These are phyloP conservation scores for Coluber constrictor DNA, from an alignment of 2,797 vertebrate genomes.

Conservation along the genomic window DNA sequence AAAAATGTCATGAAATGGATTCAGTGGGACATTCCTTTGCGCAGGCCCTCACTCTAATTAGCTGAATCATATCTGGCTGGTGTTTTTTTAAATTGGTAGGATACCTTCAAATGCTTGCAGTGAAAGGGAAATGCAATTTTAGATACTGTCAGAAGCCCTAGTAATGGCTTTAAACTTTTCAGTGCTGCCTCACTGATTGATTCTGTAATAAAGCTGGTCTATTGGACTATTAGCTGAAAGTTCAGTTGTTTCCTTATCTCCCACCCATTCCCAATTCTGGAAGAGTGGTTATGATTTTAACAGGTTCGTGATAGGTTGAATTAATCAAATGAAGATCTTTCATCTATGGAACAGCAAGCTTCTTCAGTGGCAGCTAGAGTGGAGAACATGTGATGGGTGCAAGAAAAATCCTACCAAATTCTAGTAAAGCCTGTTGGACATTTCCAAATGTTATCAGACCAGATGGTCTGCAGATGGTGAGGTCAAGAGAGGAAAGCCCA, in stretches of 20 bases:
- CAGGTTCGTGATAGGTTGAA: not conserved
- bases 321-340: not conserved
- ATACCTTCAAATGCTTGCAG: not conserved
- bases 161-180: not conserved
- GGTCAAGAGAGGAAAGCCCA: not conserved
- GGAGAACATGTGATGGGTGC: not conserved
- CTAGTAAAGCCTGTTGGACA: not conserved
- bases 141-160: not conserved
- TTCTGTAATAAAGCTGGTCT: not conserved
- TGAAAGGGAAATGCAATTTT: conserved; percentile 2
- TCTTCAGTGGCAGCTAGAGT: not conserved
- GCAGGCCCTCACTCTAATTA: not conserved
- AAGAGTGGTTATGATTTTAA: not conserved
- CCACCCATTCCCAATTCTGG: not conserved
- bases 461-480: not conserved
- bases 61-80: not conserved
- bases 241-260: not conserved
- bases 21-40: not conserved
- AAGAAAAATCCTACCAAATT: not conserved
- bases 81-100: conserved; percentile 2
- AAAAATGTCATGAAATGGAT: not conserved
- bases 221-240: not conserved
- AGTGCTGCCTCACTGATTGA: not conserved
- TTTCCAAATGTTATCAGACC: not conserved
- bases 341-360: not conserved